Percentiles rank a stretch among this genome's conserved stretches.
phyloP scores from a whole-genome alignment of 2,113 vertebrate species.

The Ochotona princeps region DNA sequence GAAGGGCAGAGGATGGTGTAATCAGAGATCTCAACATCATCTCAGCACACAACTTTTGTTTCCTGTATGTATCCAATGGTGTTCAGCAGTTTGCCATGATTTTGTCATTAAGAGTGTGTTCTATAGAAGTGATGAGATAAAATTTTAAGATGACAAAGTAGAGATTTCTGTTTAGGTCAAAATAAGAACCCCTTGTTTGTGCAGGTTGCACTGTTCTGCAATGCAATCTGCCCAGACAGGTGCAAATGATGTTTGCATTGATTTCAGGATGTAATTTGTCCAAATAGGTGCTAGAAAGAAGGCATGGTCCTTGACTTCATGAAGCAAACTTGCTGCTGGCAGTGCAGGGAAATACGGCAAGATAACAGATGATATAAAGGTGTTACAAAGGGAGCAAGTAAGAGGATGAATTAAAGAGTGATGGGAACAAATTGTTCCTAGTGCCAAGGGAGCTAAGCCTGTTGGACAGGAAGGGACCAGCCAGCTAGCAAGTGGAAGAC shows the following conservation, averaged over 20 bases:
- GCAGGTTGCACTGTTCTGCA: no score
- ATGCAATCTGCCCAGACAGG: slow-evolving; percentile 53
- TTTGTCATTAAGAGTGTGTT: background rate
- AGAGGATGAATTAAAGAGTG: background rate
- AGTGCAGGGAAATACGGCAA: slow-evolving; percentile 8
- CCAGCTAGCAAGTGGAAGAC: background rate
- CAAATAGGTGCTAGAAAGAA: background rate
- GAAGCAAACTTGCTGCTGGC: background rate
- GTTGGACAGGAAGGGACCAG: background rate
- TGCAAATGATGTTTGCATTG: slow-evolving; percentile 18
- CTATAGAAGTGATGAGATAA: background rate
- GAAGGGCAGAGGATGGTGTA: background rate
- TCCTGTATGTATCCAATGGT: background rate
- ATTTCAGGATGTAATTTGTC: background rate
- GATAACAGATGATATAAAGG: background rate
- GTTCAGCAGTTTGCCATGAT: background rate
- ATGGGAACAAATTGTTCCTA: background rate
- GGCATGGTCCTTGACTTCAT: background rate
- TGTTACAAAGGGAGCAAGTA: background rate
- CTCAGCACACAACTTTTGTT: background rate
- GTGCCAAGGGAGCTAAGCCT: background rate
- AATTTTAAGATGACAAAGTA: slow-evolving; percentile 43
- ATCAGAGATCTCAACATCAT: background rate
- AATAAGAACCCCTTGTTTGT: background rate
- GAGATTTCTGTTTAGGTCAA: background rate